Conservation (phyloP, 2,113 vertebrate genomes). For the Butorides virescens region DNA sequence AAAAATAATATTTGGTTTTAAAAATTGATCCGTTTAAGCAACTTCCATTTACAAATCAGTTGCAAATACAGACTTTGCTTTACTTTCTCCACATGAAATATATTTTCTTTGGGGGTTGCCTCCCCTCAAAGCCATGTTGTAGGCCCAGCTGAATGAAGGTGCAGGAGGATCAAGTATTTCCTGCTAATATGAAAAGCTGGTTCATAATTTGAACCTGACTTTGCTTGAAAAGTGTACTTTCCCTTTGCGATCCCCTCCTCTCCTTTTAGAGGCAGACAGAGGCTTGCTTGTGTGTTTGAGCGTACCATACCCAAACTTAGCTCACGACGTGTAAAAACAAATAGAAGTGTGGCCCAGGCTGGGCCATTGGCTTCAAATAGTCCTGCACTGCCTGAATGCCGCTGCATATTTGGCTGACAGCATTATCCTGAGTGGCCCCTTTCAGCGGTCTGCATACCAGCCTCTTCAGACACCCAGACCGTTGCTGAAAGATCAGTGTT, state of each 20-base stretch:
- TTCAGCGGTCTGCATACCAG: conserved; percentile 31
- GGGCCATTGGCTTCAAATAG: neutral
- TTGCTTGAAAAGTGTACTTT: neutral
- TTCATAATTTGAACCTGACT: neutral
- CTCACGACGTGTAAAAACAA: neutral
- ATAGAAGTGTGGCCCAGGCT: neutral
- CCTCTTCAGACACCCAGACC: neutral
- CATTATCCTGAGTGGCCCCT: conserved; percentile 22
- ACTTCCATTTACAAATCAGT: neutral
- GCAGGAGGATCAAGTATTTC: conserved; percentile 42
- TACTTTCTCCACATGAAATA: neutral
- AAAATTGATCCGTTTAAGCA: neutral
- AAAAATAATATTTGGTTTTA: neutral
- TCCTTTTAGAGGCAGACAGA: conserved; percentile 35
- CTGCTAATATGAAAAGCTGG: conserved; percentile 28
- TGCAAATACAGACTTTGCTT: neutral
- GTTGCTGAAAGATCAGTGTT: neutral
- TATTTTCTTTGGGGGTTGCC: neutral
- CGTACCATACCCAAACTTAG: neutral
- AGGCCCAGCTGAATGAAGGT: neutral
- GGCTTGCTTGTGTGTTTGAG: neutral
- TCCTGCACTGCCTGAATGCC: neutral
- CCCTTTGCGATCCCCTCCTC: neutral
- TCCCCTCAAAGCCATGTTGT: neutral
- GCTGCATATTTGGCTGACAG: neutral